Percentiles rank a stretch among this genome's conserved stretches.
phyloP scores from a whole-genome alignment of 1,140 invertebrate genomes.

The Hirudo medicinalis region DNA sequence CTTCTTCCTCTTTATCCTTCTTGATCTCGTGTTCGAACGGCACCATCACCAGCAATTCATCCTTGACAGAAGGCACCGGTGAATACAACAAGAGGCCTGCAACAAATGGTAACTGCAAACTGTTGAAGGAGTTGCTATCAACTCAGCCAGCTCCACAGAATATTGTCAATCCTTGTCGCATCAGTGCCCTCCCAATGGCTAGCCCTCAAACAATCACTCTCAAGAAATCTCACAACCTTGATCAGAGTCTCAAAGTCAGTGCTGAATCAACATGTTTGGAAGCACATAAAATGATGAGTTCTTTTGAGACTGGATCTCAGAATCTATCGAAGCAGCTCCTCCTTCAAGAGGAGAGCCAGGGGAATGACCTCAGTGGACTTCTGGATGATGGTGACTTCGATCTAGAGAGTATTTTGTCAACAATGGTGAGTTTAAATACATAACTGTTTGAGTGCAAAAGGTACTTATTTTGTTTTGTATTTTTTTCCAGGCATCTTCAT shows the following conservation, averaged over 20 bases:
- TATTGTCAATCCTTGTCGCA: neutral
- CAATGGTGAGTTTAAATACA: neutral
- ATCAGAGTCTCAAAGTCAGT: neutral
- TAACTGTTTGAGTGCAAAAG: too few relatives aligned
- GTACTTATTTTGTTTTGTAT: too few relatives aligned
- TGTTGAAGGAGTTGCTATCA: slow-evolving; percentile 7
- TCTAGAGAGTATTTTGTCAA: neutral
- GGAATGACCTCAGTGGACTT: neutral
- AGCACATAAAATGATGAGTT: neutral
- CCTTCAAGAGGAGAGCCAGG: neutral
- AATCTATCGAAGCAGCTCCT: neutral
- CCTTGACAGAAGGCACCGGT: too few relatives aligned
- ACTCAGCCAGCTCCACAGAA: slow-evolving; percentile 7
- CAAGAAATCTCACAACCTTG: neutral
- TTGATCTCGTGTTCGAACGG: neutral
- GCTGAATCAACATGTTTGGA: neutral
- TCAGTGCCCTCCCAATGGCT: slow-evolving; percentile 6
- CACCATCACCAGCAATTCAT: too few relatives aligned
- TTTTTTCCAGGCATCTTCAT: too few relatives aligned
- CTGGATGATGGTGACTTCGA: neutral
- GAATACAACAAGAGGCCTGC: neutral
- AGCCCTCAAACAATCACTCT: neutral
- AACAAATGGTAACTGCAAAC: neutral
- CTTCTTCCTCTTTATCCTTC: neutral
- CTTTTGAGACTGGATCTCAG: neutral